Percentiles rank a stretch among this genome's conserved stretches.
These are phyloP conservation scores for Colostygia pectinataria DNA, from an alignment of 2,888 invertebrate species.

Conservation along the genomic window DNA sequence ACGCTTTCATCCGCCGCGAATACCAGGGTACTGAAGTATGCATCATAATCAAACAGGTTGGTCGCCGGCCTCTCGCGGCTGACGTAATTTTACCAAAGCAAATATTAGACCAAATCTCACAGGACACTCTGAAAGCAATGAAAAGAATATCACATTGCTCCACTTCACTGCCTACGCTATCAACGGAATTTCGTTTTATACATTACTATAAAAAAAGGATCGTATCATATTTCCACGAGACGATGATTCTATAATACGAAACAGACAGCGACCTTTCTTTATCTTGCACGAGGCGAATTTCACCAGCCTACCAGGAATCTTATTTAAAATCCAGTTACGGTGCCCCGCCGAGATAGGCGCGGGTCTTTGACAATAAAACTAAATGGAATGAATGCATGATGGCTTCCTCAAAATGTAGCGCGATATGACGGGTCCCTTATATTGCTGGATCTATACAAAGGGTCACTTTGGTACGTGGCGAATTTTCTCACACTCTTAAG, in stretches of 20 bases:
- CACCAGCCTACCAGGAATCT: conserved; percentile 73
- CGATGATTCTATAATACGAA: conserved; percentile 71
- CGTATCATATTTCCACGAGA: conserved; percentile 66
- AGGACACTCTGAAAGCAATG: conserved; percentile 63
- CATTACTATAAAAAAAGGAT: conserved; percentile 66
- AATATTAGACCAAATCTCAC: conserved; percentile 75
- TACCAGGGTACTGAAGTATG: conserved; percentile 69
- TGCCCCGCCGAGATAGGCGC: conserved; percentile 75
- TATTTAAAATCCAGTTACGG: conserved; percentile 82
- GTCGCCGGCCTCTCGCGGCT: conserved; percentile 57
- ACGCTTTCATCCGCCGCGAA: conserved; percentile 53
- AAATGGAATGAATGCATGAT: conserved; percentile 82
- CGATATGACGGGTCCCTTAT: conserved; percentile 69
- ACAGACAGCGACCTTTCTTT: conserved; percentile 79
- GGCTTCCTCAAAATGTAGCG: conserved; percentile 69
- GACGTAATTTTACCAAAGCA: conserved; percentile 74
- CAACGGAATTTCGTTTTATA: conserved; percentile 55
- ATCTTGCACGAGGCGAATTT: conserved; percentile 77
- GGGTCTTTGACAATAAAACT: conserved; percentile 81
- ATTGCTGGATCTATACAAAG: conserved; percentile 61
- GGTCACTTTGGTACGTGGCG: conserved; percentile 58
- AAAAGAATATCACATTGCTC: conserved; percentile 63
- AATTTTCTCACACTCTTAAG: conserved; percentile 50
- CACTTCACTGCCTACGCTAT: conserved; percentile 50
- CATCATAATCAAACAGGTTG: conserved; percentile 79